Base-by-base conservation (phyloP, 1,140 invertebrate genomes). In the Euwallacea similis region DNA sequence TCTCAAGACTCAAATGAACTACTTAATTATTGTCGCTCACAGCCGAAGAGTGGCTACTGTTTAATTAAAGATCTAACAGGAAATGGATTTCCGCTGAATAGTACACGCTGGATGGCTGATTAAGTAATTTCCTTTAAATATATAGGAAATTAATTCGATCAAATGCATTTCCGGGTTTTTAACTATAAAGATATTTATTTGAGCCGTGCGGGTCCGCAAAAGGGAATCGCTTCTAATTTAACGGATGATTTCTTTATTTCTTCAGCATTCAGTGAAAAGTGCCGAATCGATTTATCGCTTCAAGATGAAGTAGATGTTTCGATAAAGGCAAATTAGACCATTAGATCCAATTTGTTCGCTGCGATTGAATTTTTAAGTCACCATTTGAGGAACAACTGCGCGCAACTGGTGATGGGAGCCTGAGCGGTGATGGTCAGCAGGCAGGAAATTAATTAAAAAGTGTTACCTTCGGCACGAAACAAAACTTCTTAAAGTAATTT, bases 61-160 rank as follows among this genome's bases (percentile, higher is more conserved):
- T 68, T 68, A 68, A 60, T 68, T 68, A 66, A 13, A 66, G 53
- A 66, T 66, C 33, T 50, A 46, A 66, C 15, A 66, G 65, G 65
- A 58, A 66, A 66, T 55, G 10, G 41, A 66, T 65, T 53, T 65
- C 64, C 53, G 64, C 43, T 66, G 10, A 66, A 66, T 65, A 42
- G 8, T 61, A 43, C 11, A 43, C 59, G 54, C 33, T 7, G 59
- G 42, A 33, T 58, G 59, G 59, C 10, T 61, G 42, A 61, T 61
- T 61, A 61, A 21, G n/a, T 56, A 56, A 56, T 56, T 56, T 56
- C 54, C 46, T 50, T 11, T 50, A 50, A 11, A 50, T 50, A 50
- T 50, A 50, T 50, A 50, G 46, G 46, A 50, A 50, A 50, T 50
- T 50, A 11, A 50, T 11, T 50, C 46, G 13, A 33, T 33, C 13